These are phyloP conservation scores for Catagonus wagneri DNA, from an alignment of 2,113 vertebrate species.

Conservation along the genomic window DNA sequence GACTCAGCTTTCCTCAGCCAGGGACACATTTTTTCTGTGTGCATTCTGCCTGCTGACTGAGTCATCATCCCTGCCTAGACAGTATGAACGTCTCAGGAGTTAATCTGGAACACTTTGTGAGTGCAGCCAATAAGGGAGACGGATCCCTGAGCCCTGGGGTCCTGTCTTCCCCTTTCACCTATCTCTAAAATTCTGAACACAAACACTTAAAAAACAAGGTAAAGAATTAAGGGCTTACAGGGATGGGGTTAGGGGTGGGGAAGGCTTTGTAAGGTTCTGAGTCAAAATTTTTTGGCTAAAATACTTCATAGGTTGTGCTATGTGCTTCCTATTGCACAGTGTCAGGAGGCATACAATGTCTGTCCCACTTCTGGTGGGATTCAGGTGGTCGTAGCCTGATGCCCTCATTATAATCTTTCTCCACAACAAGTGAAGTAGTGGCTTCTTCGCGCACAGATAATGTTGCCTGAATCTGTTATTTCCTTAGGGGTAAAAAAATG, in stretches of 20 bases:
- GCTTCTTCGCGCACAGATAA: neutral
- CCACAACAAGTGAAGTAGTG: neutral
- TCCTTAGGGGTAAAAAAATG: neutral
- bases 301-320: neutral
- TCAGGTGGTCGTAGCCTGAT: neutral
- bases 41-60: neutral
- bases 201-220: neutral
- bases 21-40: neutral
- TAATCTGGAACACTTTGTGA: neutral
- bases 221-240: neutral
- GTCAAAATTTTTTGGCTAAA: neutral
- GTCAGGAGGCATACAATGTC: neutral
- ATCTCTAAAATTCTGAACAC: slow-evolving; percentile 16
- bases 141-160: neutral
- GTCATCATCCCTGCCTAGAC: neutral
- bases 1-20: neutral
- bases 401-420: neutral
- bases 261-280: neutral
- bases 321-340: neutral
- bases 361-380: neutral
- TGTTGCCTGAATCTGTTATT: neutral
- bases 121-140: neutral
- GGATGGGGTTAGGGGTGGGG: neutral
- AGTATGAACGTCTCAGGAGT: neutral
- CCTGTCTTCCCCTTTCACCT: neutral